A percentile compares a stretch with the other conserved stretches of the same genome.
Conservation (phyloP, 2,113 vertebrate genomes). For the Cavia porcellus region DNA sequence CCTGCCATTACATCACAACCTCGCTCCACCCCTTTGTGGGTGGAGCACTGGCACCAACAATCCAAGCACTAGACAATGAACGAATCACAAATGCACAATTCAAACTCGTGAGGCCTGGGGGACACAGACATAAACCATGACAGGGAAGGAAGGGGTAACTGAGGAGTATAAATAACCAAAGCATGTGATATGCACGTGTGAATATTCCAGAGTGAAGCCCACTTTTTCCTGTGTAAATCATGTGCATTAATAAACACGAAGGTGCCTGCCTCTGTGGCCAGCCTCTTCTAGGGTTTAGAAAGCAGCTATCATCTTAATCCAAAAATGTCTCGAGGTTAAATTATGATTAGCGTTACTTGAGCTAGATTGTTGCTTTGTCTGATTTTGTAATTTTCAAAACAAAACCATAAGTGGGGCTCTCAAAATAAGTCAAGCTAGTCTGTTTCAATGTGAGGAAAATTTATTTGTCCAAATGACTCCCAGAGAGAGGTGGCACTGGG, state of each 20-base stretch:
- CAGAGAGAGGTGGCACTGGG: background rate
- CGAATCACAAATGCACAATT: no score
- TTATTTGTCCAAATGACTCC: background rate
- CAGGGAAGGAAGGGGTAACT: background rate
- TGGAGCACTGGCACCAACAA: no score
- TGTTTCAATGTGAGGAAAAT: background rate
- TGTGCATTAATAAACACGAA: background rate
- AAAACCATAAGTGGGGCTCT: background rate
- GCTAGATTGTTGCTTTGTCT: background rate
- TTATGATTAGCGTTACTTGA: background rate
- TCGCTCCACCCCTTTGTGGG: no score
- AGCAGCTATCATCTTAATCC: background rate
- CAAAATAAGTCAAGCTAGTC: background rate
- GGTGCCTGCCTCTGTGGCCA: fast-evolving
- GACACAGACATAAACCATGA: no score
- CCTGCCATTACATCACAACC: no score
- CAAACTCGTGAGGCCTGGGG: no score
- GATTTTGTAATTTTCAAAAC: background rate
- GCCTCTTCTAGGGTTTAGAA: background rate
- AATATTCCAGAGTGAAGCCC: background rate
- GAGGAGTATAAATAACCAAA: background rate
- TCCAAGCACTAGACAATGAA: no score
- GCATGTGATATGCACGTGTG: background rate
- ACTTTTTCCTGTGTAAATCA: background rate
- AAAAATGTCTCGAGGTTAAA: background rate